A percentile compares a stretch with the other conserved stretches of the same genome.
phyloP scores from a whole-genome alignment of 2,888 invertebrate genomes.

The Ellobium chinense region DNA sequence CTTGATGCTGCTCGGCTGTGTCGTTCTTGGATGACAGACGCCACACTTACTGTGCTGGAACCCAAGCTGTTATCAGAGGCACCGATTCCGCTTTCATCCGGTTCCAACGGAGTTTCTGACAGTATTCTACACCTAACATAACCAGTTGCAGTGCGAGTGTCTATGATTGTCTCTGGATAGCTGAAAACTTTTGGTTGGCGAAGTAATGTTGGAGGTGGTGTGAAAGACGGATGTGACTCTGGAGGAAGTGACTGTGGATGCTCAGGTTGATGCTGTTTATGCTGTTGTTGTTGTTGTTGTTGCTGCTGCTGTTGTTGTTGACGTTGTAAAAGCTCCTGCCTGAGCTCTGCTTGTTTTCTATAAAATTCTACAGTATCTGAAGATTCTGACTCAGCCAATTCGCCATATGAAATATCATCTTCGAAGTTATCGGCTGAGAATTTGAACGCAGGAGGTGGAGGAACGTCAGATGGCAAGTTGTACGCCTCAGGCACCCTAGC shows the following conservation, averaged over 20 bases:
- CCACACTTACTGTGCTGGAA: constrained; percentile 10
- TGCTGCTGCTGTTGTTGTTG: neutral
- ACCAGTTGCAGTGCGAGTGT: constrained; percentile 23
- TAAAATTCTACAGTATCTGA: constrained; percentile 20
- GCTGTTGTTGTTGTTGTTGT: neutral
- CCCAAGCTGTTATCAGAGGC: constrained; percentile 20
- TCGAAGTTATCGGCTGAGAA: neutral
- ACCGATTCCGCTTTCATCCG: constrained; percentile 26
- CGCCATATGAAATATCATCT: constrained; percentile 20
- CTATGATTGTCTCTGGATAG: constrained; percentile 29
- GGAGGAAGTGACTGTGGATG: too few species aligned
- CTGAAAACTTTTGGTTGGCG: neutral
- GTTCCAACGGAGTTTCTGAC: constrained; percentile 18
- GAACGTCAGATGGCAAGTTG: constrained; percentile 12
- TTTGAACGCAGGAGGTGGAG: neutral
- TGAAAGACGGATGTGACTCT: too few species aligned
- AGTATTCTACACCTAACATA: constrained; percentile 21
- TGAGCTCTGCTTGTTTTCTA: neutral
- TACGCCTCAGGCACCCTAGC: constrained; percentile 6
- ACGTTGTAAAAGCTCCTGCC: neutral
- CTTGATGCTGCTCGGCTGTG: neutral
- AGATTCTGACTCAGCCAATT: constrained; percentile 27
- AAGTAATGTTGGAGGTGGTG: neutral
- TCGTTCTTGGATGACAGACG: constrained; percentile 17
- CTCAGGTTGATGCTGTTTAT: too few species aligned